phyloP scores from a whole-genome alignment of 2,113 vertebrate genomes.

The Anas platyrhynchos region DNA sequence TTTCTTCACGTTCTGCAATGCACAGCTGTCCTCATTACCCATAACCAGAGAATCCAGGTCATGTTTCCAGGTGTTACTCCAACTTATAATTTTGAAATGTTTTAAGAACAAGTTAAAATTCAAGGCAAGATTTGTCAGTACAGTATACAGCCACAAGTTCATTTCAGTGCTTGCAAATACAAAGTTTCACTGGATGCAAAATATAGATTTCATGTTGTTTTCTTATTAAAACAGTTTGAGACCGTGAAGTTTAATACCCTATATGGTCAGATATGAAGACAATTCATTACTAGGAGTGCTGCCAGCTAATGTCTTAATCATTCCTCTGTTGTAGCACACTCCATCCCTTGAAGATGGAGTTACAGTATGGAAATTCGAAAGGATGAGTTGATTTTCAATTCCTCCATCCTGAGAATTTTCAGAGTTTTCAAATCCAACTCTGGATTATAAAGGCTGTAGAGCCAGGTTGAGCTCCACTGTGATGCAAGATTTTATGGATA shows the following conservation, averaged over 20 bases:
- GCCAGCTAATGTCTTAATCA: constrained; percentile 1
- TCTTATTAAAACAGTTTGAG: not conserved
- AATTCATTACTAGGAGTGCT: constrained; percentile 32
- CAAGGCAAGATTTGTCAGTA: not conserved
- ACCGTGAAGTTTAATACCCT: constrained; percentile 6
- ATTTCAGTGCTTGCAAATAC: not conserved
- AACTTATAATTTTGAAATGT: rapidly evolving
- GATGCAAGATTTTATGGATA: not conserved
- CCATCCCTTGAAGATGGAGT: not conserved
- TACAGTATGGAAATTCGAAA: not conserved
- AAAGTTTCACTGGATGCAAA: not conserved
- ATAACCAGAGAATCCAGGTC: not conserved
- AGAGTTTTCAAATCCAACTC: not conserved
- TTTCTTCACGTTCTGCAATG: not conserved
- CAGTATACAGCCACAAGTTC: not conserved
- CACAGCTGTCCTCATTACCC: not conserved
- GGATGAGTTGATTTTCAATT: not conserved
- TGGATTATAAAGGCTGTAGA: not conserved
- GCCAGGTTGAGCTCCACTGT: not conserved
- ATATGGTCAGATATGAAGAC: constrained; percentile 66
- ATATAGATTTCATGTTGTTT: not conserved
- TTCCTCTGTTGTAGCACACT: not conserved
- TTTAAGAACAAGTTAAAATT: not conserved
- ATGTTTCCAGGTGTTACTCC: not conserved
- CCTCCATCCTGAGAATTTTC: not conserved